A percentile compares a stretch with the other conserved stretches of the same genome.
These are phyloP conservation scores for Prenolepis imparis DNA, from an alignment of 2,888 invertebrate genomes.

Conservation along the genomic window DNA sequence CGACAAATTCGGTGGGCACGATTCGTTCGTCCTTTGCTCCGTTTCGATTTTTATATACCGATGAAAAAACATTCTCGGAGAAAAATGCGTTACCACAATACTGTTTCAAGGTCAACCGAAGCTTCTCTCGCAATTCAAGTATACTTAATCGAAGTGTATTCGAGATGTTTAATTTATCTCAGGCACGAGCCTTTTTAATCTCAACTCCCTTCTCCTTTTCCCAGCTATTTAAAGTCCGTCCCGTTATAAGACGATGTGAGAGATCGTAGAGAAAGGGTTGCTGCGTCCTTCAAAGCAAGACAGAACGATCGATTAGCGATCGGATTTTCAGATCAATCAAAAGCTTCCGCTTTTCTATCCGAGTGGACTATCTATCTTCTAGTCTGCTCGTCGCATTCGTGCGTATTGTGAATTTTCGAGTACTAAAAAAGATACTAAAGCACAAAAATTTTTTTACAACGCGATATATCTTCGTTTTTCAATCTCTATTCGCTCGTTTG, in stretches of 20 bases:
- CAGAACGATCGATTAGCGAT: slow-evolving; percentile 11
- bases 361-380: not conserved
- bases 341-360: not conserved
- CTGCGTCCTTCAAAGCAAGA: slow-evolving; percentile 15
- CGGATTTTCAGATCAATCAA: not conserved
- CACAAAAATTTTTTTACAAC: not conserved
- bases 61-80: slow-evolving; percentile 27
- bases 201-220: slow-evolving; percentile 26
- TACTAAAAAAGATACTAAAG: not conserved
- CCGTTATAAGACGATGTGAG: slow-evolving; percentile 17
- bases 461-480: not conserved
- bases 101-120: slow-evolving; percentile 13
- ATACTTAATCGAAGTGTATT: slow-evolving; percentile 28
- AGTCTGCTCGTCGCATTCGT: not conserved
- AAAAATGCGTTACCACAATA: slow-evolving; percentile 37
- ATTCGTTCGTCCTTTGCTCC: not conserved
- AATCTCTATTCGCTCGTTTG: not conserved
- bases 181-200: slow-evolving; percentile 36
- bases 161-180: slow-evolving; percentile 47
- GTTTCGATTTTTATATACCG: slow-evolving; percentile 2
- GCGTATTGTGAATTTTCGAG: not conserved
- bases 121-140: slow-evolving; percentile 41
- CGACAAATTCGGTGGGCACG: slow-evolving; percentile 4
- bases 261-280: not conserved
- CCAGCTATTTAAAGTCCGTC: slow-evolving; percentile 32